Conservation (phyloP, 2,113 vertebrate genomes). For the Syrmaticus mikado region DNA sequence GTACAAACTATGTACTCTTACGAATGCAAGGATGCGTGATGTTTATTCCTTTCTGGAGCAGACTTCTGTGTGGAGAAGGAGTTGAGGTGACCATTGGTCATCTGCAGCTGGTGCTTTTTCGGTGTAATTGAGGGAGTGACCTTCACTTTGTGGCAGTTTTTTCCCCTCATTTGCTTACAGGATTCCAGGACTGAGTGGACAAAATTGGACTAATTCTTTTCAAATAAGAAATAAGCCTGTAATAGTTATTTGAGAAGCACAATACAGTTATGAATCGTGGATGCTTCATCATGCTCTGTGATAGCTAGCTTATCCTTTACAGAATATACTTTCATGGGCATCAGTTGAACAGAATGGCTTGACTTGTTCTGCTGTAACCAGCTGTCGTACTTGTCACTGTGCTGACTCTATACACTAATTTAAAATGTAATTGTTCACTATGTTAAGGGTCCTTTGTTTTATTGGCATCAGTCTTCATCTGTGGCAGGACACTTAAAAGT, state of each 20-base stretch:
- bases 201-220: background rate
- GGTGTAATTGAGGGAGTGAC: background rate
- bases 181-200: background rate
- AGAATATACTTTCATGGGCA: background rate
- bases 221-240: background rate
- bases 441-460: background rate
- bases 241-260: fast-evolving
- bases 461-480: background rate
- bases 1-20: fast-evolving
- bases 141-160: background rate
- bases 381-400: background rate
- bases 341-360: background rate
- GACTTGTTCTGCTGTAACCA: background rate
- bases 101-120: background rate
- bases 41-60: background rate
- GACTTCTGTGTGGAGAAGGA: background rate
- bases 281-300: background rate
- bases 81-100: fast-evolving
- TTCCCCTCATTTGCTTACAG: background rate
- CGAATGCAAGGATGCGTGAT: too few relatives aligned
- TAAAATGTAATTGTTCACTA: background rate
- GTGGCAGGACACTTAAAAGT: background rate
- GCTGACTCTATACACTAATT: background rate
- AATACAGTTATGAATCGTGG: background rate
- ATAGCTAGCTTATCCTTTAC: background rate